phyloP scores from a whole-genome alignment of 2,113 vertebrate species.

The Sorex araneus region DNA sequence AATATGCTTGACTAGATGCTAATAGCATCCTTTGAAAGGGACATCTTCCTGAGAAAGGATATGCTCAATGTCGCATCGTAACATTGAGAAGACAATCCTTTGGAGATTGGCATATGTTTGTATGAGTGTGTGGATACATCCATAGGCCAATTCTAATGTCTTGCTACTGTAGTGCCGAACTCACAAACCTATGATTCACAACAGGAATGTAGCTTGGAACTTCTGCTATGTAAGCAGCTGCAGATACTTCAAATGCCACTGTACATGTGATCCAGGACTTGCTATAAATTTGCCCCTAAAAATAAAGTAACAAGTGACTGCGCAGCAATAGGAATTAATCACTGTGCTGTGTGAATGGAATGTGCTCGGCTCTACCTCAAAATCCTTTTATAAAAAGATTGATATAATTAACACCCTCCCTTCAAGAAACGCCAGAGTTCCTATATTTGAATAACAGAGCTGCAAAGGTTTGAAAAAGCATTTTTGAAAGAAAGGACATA shows the following conservation, averaged over 20 bases:
- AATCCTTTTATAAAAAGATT: conserved; percentile 87
- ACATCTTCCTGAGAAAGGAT: conserved; percentile 50
- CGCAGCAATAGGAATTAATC: conserved; percentile 91
- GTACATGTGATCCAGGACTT: conserved; percentile 92
- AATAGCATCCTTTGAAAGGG: conserved; percentile 42
- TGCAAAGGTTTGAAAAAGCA: conserved; percentile 54
- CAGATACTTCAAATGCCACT: conserved; percentile 92
- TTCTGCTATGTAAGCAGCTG: conserved; percentile 93
- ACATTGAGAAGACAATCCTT: too few species aligned
- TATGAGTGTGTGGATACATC: conserved; percentile 63
- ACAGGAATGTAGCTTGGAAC: conserved; percentile 91
- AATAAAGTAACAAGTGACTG: conserved; percentile 93
- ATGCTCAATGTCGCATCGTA: neutral
- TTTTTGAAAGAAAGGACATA: neutral
- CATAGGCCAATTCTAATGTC: conserved; percentile 67
- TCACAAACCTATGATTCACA: conserved; percentile 91
- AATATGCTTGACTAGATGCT: neutral
- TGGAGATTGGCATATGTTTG: conserved; percentile 58
- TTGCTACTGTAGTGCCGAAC: conserved; percentile 83
- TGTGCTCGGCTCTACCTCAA: conserved; percentile 90
- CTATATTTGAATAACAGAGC: conserved; percentile 80
- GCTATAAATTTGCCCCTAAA: conserved; percentile 93
- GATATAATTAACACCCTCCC: conserved; percentile 86
- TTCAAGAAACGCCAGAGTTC: conserved; percentile 81
- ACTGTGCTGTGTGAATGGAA: conserved; percentile 89